Evolutionary conservation across 2,888 invertebrate genomes (phyloP), one percentile per base, ranked within the genome.

Genomic region (Pardosa pseudoannulata): DNA sequence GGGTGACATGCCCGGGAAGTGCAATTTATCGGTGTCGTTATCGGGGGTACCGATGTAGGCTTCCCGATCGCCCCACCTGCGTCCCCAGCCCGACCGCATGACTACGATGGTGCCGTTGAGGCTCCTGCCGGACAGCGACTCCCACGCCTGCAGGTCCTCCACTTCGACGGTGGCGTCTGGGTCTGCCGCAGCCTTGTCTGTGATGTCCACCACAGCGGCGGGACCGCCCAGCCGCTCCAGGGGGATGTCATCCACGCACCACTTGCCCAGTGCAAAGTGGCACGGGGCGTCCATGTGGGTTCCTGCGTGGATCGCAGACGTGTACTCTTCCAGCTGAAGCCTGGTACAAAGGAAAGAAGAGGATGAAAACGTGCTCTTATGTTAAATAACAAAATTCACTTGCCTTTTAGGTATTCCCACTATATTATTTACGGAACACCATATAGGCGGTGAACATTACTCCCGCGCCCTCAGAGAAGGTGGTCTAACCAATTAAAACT

Each of bases 271-370:
- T 62, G 90, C 89, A 89, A 94, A 94, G 89, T 94, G 94, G 76
- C 92, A 92, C 0, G 94, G 94, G 0, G 94, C 94, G 89, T 94
- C 94, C 13, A 94, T 83, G 89, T 94, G 94, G 0, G 94, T 94
- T 0, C 94, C 94, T 0, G 93, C 93, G 89, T 94, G 94, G 88
- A 94, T 94, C 0, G 92, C 92, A 0, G 93, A 92, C 9, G 91
- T 91, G 88, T 94, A 93, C 11, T 93, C 92, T 88, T 94, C 93
- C 0, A 91, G 88, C 65, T 93, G 93, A 87, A 93, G 93, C 93
- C 93, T 87, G 31, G n/a, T n/a, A n/a, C n/a, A n/a, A n/a, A n/a
- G n/a, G n/a, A n/a, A n/a, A n/a, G n/a, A n/a, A n/a, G n/a, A n/a
- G n/a, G n/a, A n/a, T n/a, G n/a, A n/a, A n/a, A n/a, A n/a, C n/a